Conservation (phyloP, 1,140 invertebrate genomes). For the Notospermus geniculatus region DNA sequence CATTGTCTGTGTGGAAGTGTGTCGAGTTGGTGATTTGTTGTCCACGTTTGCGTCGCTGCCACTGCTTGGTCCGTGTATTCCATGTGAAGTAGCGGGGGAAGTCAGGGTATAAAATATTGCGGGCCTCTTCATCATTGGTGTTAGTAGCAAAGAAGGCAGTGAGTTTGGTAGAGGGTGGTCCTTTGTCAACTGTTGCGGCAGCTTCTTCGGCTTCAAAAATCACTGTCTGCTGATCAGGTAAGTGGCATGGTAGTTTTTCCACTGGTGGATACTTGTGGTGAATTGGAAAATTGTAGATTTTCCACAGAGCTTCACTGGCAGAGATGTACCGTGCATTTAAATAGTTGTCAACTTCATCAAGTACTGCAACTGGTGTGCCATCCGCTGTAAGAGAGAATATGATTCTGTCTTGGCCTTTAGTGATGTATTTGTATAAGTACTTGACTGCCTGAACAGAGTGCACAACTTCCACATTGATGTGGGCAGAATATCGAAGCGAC, state of each 20-base stretch:
- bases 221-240: slow-evolving; percentile 55
- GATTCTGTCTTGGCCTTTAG: slow-evolving; percentile 36
- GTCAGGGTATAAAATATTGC: not conserved
- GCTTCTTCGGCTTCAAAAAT: slow-evolving; percentile 47
- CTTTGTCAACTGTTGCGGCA: slow-evolving; percentile 23
- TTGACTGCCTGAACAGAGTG: slow-evolving; percentile 9
- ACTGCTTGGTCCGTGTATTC: not conserved
- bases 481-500: slow-evolving; percentile 17
- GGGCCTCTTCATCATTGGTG: not conserved
- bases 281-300: slow-evolving; percentile 32
- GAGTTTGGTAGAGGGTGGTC: slow-evolving; percentile 3
- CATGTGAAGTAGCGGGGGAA: slow-evolving; percentile 6
- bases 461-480: slow-evolving; percentile 25
- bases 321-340: slow-evolving; percentile 32
- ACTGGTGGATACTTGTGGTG: slow-evolving; percentile 50
- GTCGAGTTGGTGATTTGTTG: not conserved
- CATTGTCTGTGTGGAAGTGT: not conserved
- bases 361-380: slow-evolving; percentile 2
- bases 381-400: not conserved
- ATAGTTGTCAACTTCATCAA: slow-evolving; percentile 19
- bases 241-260: slow-evolving; percentile 55
- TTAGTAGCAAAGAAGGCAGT: slow-evolving; percentile 3
- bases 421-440: slow-evolving; percentile 50
- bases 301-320: slow-evolving; percentile 38
- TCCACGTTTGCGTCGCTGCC: slow-evolving; percentile 5